Base-by-base conservation (phyloP, 2,113 vertebrate genomes). In the Trinectes maculatus region DNA sequence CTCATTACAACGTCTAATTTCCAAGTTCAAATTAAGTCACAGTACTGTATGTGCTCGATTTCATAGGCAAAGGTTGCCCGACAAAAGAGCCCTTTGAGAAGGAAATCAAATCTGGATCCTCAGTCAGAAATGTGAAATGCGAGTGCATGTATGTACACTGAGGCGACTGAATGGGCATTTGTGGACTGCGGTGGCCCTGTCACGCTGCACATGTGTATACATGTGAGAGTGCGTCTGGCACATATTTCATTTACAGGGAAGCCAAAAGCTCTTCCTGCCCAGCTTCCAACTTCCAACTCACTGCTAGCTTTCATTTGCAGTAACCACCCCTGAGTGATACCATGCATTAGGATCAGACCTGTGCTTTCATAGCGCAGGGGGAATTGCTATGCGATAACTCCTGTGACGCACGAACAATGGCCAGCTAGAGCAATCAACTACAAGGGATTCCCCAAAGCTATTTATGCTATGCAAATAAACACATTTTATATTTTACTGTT, bases 71-170 rank as follows among this genome's bases (percentile, higher is more conserved):
- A 65, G 52, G 47, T 64, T 18, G n/a, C 49, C 61, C 0, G 21
- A 88, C 84, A 90, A 88, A 87, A 65, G 67, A 57, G n/a, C 19
- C 42, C 68, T 86, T 86, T 86, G 51, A 89, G 51, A 48, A 48
- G 43, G 82, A 77, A 88, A 82, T 86, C 76, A 73, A 84, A 88
- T 88, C 75, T 75, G 13, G 31, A 63, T 74, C 62, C 37, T 67
- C 47, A 46, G 80, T 85, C 57, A 77, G 62, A 65, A 72, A 69
- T 71, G 71, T 26, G 28, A 71, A 72, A 71, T 37, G 6, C 15
- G 42, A 63, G 46, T 42, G 53, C 58, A 58, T 36, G 43, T 60
- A 31, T 43, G 33, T 53, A 46, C 69, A 36, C 22, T 2, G 10
- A 22, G 59, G 46, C 25, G 19, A 60, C 25, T 71, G 67, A 79